A percentile compares a stretch with the other conserved stretches of the same genome.
Conservation (phyloP, 2,113 vertebrate genomes). For the Zosterops pallidus region DNA sequence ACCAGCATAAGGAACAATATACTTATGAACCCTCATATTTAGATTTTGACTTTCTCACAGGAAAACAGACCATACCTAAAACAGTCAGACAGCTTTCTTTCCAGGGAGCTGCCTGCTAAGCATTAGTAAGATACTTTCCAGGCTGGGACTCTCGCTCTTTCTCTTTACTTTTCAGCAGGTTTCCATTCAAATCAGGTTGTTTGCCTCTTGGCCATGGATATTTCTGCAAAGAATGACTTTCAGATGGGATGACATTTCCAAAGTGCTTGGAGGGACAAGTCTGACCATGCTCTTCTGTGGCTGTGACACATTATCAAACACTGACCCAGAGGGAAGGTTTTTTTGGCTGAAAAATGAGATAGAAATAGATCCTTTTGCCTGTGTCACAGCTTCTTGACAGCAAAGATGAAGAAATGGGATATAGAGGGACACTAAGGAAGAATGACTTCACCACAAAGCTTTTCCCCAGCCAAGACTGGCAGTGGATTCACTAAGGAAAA, state of each 20-base stretch:
- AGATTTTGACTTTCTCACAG: neutral
- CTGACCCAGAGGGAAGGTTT: neutral
- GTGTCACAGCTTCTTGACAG: neutral
- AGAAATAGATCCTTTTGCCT: neutral
- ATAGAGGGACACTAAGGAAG: neutral
- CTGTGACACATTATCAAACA: neutral
- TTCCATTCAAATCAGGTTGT: neutral
- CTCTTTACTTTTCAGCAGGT: neutral
- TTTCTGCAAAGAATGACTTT: neutral
- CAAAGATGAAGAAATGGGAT: neutral
- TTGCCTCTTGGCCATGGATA: constrained; percentile 23
- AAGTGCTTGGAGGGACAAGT: neutral
- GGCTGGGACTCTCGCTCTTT: neutral
- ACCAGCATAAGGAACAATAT: neutral
- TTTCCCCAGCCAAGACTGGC: neutral
- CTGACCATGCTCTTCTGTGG: neutral
- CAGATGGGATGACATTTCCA: neutral
- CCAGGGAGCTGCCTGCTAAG: neutral
- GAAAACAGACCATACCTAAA: neutral
- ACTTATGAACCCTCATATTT: neutral
- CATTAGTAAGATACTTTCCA: neutral
- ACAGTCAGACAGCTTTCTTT: neutral
- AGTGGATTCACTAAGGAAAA: neutral
- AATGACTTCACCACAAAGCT: neutral
- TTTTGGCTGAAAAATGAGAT: neutral